These are phyloP conservation scores for Whitmania pigra DNA, from an alignment of 1,140 invertebrate genomes.

Conservation along the genomic window DNA sequence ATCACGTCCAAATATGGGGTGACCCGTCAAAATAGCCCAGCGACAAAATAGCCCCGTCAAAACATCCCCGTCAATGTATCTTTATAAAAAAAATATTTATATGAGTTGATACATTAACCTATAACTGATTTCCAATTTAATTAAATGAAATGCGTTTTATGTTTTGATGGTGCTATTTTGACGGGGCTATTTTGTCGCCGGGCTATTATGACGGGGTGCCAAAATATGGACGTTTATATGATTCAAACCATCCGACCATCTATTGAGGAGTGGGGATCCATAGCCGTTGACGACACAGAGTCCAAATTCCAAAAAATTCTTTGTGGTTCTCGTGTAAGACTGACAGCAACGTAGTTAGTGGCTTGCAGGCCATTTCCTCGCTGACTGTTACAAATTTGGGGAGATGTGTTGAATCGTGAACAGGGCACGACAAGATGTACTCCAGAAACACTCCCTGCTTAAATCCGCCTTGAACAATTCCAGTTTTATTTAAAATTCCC, in stretches of 20 bases:
- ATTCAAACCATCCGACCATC: conserved; percentile 16
- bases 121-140: too few relatives aligned
- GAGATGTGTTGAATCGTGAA: neutral
- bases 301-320: neutral
- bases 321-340: neutral
- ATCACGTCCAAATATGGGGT: too few relatives aligned
- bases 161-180: too few relatives aligned
- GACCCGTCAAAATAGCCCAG: too few relatives aligned
- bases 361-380: neutral
- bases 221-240: too few relatives aligned
- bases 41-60: too few relatives aligned
- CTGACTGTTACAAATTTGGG: neutral
- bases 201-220: too few relatives aligned
- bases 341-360: neutral
- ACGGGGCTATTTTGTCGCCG: too few relatives aligned
- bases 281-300: conserved; percentile 11
- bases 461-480: conserved; percentile 29
- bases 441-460: conserved; percentile 37
- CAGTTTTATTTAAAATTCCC: neutral
- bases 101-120: too few relatives aligned
- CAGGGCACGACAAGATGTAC: neutral
- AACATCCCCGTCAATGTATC: too few relatives aligned
- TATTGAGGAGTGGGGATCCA: neutral
- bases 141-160: too few relatives aligned
- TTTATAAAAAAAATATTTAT: too few relatives aligned